Percentiles rank a stretch among this genome's conserved stretches.
Conservation (phyloP, 2,888 invertebrate genomes). For the Odontocolon sp. region DNA sequence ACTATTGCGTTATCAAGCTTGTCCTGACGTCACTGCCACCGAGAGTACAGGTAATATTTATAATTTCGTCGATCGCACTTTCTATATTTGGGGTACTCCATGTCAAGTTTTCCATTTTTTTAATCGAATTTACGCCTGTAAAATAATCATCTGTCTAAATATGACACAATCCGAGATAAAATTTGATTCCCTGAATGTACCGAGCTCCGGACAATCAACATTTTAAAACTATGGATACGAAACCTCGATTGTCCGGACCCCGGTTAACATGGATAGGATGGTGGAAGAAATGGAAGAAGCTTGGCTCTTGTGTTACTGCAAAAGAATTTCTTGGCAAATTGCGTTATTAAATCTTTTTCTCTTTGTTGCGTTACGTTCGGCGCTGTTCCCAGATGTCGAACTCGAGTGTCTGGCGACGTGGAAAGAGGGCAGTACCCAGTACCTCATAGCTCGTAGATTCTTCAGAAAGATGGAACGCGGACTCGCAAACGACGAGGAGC, state of each 20-base stretch:
- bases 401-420: constrained; percentile 90
- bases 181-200: no score
- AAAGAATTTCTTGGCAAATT: constrained; percentile 44
- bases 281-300: no score
- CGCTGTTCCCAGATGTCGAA: constrained; percentile 84
- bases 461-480: constrained; percentile 84
- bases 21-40: constrained; percentile 89
- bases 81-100: background rate
- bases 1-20: constrained; percentile 91
- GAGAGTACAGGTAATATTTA: constrained; percentile 88
- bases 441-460: constrained; percentile 91
- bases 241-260: no score
- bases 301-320: no score
- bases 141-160: no score
- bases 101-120: no score
- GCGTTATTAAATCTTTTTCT: constrained; percentile 47
- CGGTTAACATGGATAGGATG: no score
- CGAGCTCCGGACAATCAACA: no score
- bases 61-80: background rate
- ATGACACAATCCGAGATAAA: no score
- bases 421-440: constrained; percentile 92
- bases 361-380: constrained; percentile 8
- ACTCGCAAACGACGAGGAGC: constrained; percentile 88
- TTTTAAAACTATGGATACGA: no score
- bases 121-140: no score